Conservation (phyloP, 1,140 invertebrate genomes). For the Drosophila athabasca region DNA sequence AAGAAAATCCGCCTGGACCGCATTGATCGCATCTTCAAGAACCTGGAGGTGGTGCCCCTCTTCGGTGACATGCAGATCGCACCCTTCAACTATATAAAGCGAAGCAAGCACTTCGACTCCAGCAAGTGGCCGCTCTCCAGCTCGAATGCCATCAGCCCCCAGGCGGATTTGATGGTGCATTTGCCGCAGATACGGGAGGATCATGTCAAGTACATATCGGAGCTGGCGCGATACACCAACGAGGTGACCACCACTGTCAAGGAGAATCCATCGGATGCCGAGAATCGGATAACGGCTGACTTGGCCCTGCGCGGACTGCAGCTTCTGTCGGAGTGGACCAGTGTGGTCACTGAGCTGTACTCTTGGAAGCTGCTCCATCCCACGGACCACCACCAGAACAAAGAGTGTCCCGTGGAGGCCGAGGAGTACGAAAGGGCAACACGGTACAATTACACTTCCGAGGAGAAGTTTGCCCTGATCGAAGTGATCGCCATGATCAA, state of each 20-base stretch:
- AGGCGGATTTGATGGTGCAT: conserved; percentile 98
- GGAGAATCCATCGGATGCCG: conserved; percentile 94
- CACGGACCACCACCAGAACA: conserved; percentile 98
- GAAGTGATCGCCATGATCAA: conserved; percentile 99
- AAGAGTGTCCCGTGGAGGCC: conserved; percentile 97
- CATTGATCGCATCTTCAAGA: conserved; percentile 99
- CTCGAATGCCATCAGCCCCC: conserved; percentile 91
- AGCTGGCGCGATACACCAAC: conserved; percentile 97
- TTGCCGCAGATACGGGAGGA: conserved; percentile 97
- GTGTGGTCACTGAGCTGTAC: conserved; percentile 98
- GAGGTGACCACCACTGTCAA: conserved; percentile 97
- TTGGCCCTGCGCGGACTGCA: conserved; percentile 96
- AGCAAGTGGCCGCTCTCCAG: conserved; percentile 96
- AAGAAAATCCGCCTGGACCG: conserved; percentile 97
- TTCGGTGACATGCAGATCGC: conserved; percentile 99
- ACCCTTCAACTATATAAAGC: conserved; percentile 98
- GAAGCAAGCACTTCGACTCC: conserved; percentile 97
- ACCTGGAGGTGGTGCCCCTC: conserved; percentile 98
- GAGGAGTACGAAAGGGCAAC: conserved; percentile 99
- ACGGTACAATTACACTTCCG: conserved; percentile 98
- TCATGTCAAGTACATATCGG: conserved; percentile 98
- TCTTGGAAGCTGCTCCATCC: conserved; percentile 99
- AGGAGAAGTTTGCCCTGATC: conserved; percentile 99
- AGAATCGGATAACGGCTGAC: conserved; percentile 97
- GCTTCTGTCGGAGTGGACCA: conserved; percentile 97